Percentiles rank a stretch among this genome's conserved stretches.
These are phyloP conservation scores for Drosophila pallidifrons DNA, from an alignment of 1,140 invertebrate genomes.

Conservation along the genomic window DNA sequence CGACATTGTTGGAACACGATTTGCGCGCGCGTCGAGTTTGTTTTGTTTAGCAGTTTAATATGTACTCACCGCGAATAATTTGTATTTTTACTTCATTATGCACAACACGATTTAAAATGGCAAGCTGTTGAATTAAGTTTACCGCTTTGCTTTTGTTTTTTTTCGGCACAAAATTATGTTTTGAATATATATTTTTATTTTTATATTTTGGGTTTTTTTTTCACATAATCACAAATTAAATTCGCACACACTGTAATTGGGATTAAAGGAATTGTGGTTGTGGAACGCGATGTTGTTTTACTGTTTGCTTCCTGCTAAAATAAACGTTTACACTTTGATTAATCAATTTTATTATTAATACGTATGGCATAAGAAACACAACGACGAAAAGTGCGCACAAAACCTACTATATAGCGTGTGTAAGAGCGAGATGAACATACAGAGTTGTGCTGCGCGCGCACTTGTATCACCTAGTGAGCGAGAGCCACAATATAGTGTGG, in stretches of 20 bases:
- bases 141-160: constrained; percentile 15
- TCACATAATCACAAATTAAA: constrained; percentile 54
- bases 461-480: constrained; percentile 20
- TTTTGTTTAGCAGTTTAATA: constrained; percentile 20
- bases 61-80: constrained; percentile 62
- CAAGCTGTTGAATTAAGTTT: constrained; percentile 35
- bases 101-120: constrained; percentile 49
- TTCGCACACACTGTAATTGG: constrained; percentile 17
- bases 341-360: constrained; percentile 84
- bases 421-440: constrained; percentile 55
- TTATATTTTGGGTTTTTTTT: constrained; percentile 39
- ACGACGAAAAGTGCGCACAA: constrained; percentile 55
- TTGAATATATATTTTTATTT: constrained; percentile 50
- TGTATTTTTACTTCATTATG: constrained; percentile 57
- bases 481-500: constrained; percentile 55
- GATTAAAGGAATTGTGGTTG: constrained; percentile 28
- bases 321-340: constrained; percentile 73
- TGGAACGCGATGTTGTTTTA: constrained; percentile 40
- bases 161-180: constrained; percentile 37
- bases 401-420: constrained; percentile 58
- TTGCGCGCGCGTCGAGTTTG: constrained; percentile 58
- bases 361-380: constrained; percentile 72
- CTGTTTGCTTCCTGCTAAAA: constrained; percentile 68
- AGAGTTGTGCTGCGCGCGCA: constrained; percentile 41
- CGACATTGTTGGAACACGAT: constrained; percentile 6